Evolutionary conservation across 2,888 invertebrate genomes (phyloP).

Genomic region (Apodemia duryi): DNA sequence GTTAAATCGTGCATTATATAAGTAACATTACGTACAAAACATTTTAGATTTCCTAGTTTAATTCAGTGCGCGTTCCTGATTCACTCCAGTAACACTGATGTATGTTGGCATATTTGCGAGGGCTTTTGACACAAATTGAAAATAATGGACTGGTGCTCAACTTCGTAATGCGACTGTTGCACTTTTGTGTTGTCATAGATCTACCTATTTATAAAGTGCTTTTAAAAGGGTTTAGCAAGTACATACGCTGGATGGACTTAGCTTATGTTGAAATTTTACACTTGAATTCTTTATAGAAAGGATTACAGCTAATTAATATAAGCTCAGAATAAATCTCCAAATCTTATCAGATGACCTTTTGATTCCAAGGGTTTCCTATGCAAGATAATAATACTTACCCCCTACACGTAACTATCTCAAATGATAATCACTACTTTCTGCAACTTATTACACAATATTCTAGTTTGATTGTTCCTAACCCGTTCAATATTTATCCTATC

Average conservation of each 20-base stretch:
- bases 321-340: no score
- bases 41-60: constrained; percentile 24
- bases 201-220: constrained; percentile 20
- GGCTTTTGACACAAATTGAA: constrained; percentile 68
- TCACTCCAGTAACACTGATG: constrained; percentile 52
- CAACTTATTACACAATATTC: no score
- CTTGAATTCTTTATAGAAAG: no score
- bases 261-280: neutral
- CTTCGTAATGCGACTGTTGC: constrained; percentile 53
- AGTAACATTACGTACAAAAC: neutral
- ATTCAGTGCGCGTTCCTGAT: constrained; percentile 39
- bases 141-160: constrained; percentile 62
- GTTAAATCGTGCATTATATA: neutral
- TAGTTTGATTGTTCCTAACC: no score
- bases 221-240: neutral
- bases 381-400: no score
- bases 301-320: no score
- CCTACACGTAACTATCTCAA: no score
- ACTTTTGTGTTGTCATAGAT: constrained; percentile 31
- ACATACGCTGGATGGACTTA: neutral
- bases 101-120: constrained; percentile 58
- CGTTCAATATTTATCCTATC: no score
- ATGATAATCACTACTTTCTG: no score
- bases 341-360: no score
- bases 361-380: no score